A percentile compares a stretch with the other conserved stretches of the same genome.
Conservation (phyloP, 2,113 vertebrate genomes). For the Pseudois nayaur region DNA sequence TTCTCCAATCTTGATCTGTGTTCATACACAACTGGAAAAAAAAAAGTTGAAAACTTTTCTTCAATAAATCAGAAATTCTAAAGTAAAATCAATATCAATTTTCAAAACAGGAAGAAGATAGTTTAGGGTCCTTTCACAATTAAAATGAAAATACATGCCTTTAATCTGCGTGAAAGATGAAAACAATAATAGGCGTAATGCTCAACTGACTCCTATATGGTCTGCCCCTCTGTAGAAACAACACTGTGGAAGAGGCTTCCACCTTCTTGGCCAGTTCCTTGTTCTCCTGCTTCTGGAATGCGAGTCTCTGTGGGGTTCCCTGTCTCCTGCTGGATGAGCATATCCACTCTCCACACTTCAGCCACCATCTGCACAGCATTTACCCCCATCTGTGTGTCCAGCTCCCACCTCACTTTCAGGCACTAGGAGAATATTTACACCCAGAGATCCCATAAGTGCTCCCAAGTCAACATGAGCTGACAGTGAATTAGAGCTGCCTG, state of each 20-base stretch:
- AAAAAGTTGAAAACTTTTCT: conserved; percentile 23
- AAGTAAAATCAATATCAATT: background rate
- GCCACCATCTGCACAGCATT: too few relatives aligned
- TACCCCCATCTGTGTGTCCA: background rate
- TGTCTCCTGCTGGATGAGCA: background rate
- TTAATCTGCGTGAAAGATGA: background rate
- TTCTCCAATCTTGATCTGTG: conserved; percentile 98
- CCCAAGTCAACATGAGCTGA: background rate
- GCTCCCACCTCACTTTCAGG: background rate
- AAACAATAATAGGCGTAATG: background rate
- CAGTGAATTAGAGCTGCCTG: background rate
- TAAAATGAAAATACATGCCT: background rate
- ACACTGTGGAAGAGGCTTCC: background rate
- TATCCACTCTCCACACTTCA: background rate
- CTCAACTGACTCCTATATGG: background rate
- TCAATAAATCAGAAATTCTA: background rate
- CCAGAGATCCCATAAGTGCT: background rate
- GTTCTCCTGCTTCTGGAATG: background rate
- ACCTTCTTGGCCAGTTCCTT: background rate
- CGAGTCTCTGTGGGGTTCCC: background rate
- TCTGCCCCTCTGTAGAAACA: background rate
- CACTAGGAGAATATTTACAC: background rate
- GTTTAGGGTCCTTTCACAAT: background rate
- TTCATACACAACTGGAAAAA: conserved; percentile 93
- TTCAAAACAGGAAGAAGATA: background rate